Evolutionary conservation across 1,140 invertebrate genomes (phyloP).

Genomic region (Triops longicaudatus): DNA sequence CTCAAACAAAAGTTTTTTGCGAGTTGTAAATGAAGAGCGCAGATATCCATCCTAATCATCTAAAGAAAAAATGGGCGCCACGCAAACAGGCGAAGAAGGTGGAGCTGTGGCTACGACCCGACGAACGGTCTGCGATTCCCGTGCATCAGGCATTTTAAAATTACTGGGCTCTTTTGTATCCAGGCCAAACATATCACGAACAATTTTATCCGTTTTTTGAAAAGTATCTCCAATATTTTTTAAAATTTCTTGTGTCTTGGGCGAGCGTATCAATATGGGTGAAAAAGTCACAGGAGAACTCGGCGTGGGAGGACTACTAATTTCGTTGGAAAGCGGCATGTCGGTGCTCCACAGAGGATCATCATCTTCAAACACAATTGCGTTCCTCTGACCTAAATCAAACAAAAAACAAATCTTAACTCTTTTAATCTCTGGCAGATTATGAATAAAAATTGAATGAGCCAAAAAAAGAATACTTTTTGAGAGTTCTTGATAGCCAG

Average conservation of each 20-base stretch:
- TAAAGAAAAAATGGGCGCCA: background rate
- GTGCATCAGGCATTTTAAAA: background rate
- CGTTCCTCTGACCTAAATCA: background rate
- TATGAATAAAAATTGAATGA: too few species aligned
- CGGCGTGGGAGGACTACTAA: background rate
- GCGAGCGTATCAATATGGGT: conserved; percentile 20
- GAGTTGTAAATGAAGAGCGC: background rate
- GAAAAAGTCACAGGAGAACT: background rate
- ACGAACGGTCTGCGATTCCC: background rate
- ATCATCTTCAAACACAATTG: conserved; percentile 17
- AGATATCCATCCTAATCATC: background rate
- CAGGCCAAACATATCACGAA: conserved; percentile 23
- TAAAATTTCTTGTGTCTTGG: conserved; percentile 26
- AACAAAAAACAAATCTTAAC: background rate
- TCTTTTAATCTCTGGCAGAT: too few species aligned
- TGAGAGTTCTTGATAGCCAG: background rate
- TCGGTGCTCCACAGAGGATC: conserved; percentile 19
- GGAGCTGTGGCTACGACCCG: background rate
- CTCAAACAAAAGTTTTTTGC: background rate
- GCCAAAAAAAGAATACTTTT: background rate
- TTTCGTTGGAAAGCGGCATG: background rate
- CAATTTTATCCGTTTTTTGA: conserved; percentile 23
- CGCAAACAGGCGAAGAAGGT: conserved; percentile 20
- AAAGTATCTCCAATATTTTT: conserved; percentile 25
- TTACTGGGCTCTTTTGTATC: conserved; percentile 17